phyloP scores from a whole-genome alignment of 2,797 vertebrate species.

The Neostethus bicornis region DNA sequence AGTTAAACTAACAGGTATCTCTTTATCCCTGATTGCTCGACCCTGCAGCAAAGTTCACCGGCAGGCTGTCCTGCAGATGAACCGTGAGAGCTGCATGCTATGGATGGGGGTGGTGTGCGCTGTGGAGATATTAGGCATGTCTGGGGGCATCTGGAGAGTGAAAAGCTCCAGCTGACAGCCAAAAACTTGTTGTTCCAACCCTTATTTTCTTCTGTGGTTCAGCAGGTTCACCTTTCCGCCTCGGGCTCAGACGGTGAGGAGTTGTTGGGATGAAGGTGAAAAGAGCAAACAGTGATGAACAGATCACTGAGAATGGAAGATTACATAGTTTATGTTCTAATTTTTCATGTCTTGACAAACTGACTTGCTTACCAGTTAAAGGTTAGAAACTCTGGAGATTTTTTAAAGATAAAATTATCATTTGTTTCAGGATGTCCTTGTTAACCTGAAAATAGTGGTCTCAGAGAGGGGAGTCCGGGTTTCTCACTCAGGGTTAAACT shows the following conservation, averaged over 20 bases:
- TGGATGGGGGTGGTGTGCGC: slow-evolving; percentile 38
- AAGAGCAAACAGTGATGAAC: slow-evolving; percentile 9
- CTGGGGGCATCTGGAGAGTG: slow-evolving; percentile 56
- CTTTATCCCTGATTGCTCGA: slow-evolving; percentile 18
- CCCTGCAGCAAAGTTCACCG: slow-evolving; percentile 26
- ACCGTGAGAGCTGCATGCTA: slow-evolving; percentile 37
- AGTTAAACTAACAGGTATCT: too few relatives aligned
- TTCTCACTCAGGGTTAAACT: too few relatives aligned
- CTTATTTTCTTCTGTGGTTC: slow-evolving; percentile 35
- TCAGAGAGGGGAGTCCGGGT: too few relatives aligned
- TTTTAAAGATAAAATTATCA: too few relatives aligned
- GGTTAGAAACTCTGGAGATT: not conserved
- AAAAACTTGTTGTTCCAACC: slow-evolving; percentile 44
- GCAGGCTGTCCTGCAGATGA: slow-evolving; percentile 58
- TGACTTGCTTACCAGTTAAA: not conserved
- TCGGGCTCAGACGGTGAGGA: slow-evolving; percentile 25
- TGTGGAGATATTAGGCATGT: slow-evolving; percentile 53
- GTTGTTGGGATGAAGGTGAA: slow-evolving; percentile 32
- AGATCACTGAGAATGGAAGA: slow-evolving; percentile 4
- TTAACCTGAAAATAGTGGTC: too few relatives aligned
- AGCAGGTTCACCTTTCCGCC: slow-evolving; percentile 51
- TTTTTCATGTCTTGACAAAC: slow-evolving; percentile 1
- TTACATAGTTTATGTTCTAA: not conserved
- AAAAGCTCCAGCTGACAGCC: slow-evolving; percentile 54
- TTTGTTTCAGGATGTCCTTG: too few relatives aligned